phyloP scores from a whole-genome alignment of 2,797 vertebrate genomes.

The Mico argentatus region DNA sequence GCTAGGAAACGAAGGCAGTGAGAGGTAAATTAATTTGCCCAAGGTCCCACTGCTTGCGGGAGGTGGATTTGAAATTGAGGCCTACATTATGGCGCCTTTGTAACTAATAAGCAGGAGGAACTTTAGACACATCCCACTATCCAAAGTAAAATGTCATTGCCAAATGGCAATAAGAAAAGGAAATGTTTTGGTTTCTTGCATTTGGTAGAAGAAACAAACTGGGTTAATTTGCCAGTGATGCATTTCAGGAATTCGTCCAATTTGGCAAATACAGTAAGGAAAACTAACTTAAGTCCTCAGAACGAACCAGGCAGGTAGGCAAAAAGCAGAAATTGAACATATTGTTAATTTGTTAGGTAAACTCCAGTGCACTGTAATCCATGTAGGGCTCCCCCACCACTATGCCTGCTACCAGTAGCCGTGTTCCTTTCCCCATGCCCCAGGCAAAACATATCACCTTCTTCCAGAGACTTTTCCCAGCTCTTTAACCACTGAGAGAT shows the following conservation, averaged over 20 bases:
- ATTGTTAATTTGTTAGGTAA: constrained; percentile 72
- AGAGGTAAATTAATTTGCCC: not conserved
- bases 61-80: not conserved
- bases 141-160: constrained; percentile 26
- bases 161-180: constrained; percentile 30
- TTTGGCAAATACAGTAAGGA: constrained; percentile 41
- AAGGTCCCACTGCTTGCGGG: not conserved
- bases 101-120: not conserved
- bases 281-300: constrained; percentile 60
- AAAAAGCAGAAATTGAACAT: constrained; percentile 79
- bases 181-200: constrained; percentile 35
- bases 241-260: constrained; percentile 67
- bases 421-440: constrained; percentile 69
- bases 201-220: constrained; percentile 25
- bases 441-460: constrained; percentile 67
- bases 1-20: not conserved
- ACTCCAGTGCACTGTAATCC: constrained; percentile 68
- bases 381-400: not conserved
- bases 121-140: not conserved
- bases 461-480: constrained; percentile 53
- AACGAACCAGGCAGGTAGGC: constrained; percentile 70
- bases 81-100: not conserved
- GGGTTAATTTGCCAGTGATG: constrained; percentile 67
- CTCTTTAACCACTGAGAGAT: constrained; percentile 54
- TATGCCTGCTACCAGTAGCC: constrained; percentile 34